Percentiles rank a stretch among this genome's conserved stretches.
Evolutionary conservation across 2,113 vertebrate species (phyloP).

Genomic region (Gymnorhina tibicen): DNA sequence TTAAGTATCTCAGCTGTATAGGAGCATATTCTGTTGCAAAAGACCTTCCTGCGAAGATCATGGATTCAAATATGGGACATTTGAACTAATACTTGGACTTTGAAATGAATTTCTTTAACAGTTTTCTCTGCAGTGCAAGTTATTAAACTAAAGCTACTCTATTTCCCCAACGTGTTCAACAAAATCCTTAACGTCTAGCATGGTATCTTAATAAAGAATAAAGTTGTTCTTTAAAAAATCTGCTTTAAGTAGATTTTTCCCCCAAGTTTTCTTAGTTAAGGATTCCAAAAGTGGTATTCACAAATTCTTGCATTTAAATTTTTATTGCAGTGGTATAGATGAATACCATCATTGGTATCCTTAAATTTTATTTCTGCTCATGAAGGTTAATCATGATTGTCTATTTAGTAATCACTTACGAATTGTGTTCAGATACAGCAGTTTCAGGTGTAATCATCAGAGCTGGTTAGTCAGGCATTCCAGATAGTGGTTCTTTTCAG

Average conservation of each 20-base stretch:
- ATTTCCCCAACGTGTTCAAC: conserved; percentile 82
- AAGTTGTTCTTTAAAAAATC: conserved; percentile 77
- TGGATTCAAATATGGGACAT: conserved; percentile 85
- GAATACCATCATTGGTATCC: conserved; percentile 80
- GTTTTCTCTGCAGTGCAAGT: conserved; percentile 88
- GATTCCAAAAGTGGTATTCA: conserved; percentile 80
- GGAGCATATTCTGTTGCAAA: conserved; percentile 92
- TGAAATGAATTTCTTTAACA: conserved; percentile 87
- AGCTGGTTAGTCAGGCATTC: conserved; percentile 99
- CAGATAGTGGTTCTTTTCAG: conserved; percentile 99
- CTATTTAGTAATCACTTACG: conserved; percentile 85
- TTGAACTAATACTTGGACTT: conserved; percentile 87
- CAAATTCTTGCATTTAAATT: conserved; percentile 75
- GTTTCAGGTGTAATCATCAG: conserved; percentile 99
- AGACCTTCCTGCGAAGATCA: conserved; percentile 85
- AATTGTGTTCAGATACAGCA: conserved; percentile 95
- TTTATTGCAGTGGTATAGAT: conserved; percentile 77
- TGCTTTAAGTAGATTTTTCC: conserved; percentile 84
- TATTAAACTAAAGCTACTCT: conserved; percentile 86
- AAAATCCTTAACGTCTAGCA: conserved; percentile 84
- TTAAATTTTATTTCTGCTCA: conserved; percentile 81
- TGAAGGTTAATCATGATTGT: conserved; percentile 95
- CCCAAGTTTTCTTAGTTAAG: conserved; percentile 73
- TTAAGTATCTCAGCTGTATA: conserved; percentile 89
- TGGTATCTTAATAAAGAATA: conserved; percentile 84